Evolutionary conservation across 2,797 vertebrate genomes (phyloP).

Genomic region (Euphonia xanthogaster): DNA sequence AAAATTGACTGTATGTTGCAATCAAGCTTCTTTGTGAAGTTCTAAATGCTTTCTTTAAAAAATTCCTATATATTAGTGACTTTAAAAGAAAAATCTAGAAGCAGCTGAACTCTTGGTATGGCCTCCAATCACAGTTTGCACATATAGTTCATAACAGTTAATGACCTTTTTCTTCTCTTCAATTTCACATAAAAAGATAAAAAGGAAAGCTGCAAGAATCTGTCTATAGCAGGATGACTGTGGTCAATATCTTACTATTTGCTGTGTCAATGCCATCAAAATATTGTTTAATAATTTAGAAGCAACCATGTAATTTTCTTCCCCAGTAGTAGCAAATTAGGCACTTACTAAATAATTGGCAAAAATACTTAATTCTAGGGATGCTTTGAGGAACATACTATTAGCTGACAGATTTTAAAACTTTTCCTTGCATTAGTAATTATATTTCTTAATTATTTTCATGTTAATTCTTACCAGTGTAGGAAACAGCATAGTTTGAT

Average conservation of each 20-base stretch:
- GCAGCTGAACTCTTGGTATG: constrained; percentile 29
- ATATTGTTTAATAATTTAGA: constrained; percentile 79
- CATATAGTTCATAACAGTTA: constrained; percentile 62
- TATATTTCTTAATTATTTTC: constrained; percentile 14
- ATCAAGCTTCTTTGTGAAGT: constrained; percentile 39
- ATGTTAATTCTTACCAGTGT: background rate
- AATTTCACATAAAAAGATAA: constrained; percentile 71
- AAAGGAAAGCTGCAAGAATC: constrained; percentile 40
- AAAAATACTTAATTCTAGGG: constrained; percentile 76
- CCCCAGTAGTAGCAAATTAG: constrained; percentile 73
- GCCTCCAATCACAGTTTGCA: constrained; percentile 51
- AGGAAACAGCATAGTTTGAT: background rate
- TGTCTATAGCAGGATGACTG: constrained; percentile 44
- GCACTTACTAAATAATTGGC: constrained; percentile 79
- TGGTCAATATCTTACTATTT: constrained; percentile 72
- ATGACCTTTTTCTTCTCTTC: constrained; percentile 74
- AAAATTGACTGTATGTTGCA: background rate
- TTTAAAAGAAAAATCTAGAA: constrained; percentile 47
- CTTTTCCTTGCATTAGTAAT: constrained; percentile 46
- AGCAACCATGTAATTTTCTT: constrained; percentile 75
- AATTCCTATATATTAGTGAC: constrained; percentile 8
- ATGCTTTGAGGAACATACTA: constrained; percentile 44
- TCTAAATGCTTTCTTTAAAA: constrained; percentile 52
- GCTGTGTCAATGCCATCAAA: constrained; percentile 74
- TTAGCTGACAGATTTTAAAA: constrained; percentile 63